A percentile compares a stretch with the other conserved stretches of the same genome.
These are phyloP conservation scores for Ormia ochracea DNA, from an alignment of 2,888 invertebrate species.

Conservation along the genomic window DNA sequence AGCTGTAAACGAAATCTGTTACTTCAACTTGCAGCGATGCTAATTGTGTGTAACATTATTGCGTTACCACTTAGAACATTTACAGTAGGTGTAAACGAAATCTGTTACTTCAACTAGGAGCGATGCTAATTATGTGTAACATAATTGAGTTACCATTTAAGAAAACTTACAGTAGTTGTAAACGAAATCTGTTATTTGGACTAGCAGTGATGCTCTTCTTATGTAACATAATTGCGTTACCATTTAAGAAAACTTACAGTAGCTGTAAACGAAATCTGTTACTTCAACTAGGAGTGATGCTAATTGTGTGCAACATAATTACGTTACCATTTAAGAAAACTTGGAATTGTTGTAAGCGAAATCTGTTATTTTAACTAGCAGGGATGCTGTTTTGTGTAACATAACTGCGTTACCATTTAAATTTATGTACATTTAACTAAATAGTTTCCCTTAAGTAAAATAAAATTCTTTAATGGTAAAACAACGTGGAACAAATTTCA, in stretches of 20 bases:
- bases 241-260: too few species aligned
- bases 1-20: background rate
- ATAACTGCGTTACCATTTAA: background rate
- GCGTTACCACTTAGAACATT: background rate
- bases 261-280: background rate
- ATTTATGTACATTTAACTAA: background rate
- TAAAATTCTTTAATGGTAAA: background rate
- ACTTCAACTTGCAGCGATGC: background rate
- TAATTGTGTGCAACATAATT: background rate
- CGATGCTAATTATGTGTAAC: too few species aligned
- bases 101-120: too few species aligned
- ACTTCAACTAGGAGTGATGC: background rate
- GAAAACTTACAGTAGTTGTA: too few species aligned
- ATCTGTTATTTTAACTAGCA: background rate
- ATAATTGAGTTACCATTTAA: too few species aligned
- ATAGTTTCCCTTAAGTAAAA: constrained; percentile 4
- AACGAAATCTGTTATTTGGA: too few species aligned
- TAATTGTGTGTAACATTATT: background rate
- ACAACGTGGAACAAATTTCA: constrained; percentile 18
- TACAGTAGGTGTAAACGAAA: too few species aligned
- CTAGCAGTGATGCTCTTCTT: too few species aligned
- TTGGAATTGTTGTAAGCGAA: background rate
- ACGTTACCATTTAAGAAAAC: background rate
- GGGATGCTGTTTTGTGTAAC: background rate
- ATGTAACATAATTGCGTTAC: too few species aligned